These are phyloP conservation scores for Caenorhabditis japonica DNA, from an alignment of 2,888 invertebrate species.

Conservation along the genomic window DNA sequence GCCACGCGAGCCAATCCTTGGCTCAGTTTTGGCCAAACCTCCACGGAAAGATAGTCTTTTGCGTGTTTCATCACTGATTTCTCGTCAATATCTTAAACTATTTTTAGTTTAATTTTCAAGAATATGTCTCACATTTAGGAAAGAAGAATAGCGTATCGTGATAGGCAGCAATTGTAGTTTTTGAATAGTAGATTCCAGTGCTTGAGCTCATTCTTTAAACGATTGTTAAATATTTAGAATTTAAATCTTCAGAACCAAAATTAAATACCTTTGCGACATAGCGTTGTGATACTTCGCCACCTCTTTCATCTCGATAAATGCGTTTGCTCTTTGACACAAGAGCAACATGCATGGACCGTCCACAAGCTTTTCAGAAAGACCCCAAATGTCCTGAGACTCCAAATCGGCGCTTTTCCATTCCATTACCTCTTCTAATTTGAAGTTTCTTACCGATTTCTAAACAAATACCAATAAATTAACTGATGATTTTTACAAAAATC, in stretches of 20 bases:
- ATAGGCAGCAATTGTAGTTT: constrained; percentile 48
- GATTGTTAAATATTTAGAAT: not conserved
- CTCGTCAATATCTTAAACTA: constrained; percentile 46
- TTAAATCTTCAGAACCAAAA: not conserved
- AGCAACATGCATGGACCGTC: constrained; percentile 50
- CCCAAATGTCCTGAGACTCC: constrained; percentile 49
- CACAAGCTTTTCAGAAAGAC: constrained; percentile 30
- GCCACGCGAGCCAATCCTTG: constrained; percentile 53
- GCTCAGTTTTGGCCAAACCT: constrained; percentile 54
- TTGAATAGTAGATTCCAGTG: constrained; percentile 46
- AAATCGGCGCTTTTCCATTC: constrained; percentile 53
- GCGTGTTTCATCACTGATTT: constrained; percentile 43
- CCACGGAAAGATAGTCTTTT: constrained; percentile 49
- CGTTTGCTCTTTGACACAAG: constrained; percentile 49
- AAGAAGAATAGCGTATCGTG: constrained; percentile 57
- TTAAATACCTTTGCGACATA: constrained; percentile 24
- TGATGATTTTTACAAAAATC: not conserved
- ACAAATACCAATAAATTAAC: constrained; percentile 3
- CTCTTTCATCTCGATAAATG: constrained; percentile 47
- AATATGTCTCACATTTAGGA: constrained; percentile 38
- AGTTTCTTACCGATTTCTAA: constrained; percentile 48
- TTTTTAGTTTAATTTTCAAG: not conserved
- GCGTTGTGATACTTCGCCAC: constrained; percentile 42
- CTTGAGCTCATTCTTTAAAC: constrained; percentile 35
- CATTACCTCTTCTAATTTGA: constrained; percentile 49